Evolutionary conservation across 2,113 vertebrate genomes (phyloP).

Genomic region (Heptranchias perlo): DNA sequence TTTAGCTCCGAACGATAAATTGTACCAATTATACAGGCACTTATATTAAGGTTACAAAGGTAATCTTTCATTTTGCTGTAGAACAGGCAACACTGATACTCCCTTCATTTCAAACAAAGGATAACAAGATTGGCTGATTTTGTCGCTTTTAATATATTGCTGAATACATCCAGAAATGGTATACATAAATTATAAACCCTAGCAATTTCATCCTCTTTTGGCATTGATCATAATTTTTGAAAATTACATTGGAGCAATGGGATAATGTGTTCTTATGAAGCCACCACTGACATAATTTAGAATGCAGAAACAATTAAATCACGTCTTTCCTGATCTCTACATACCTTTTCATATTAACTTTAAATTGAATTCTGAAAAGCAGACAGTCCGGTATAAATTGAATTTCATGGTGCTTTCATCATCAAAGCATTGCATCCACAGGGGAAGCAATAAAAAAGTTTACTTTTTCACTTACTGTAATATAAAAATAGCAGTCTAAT

Average conservation of each 20-base stretch:
- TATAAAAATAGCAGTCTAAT: conserved; percentile 30
- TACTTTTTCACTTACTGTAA: background rate
- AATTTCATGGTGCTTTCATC: conserved; percentile 29
- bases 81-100: background rate
- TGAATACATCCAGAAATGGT: background rate
- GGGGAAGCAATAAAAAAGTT: conserved; percentile 24
- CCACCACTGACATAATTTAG: background rate
- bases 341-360: conserved; percentile 28
- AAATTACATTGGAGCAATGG: conserved; percentile 19
- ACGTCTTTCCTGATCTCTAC: conserved; percentile 14
- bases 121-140: conserved; percentile 18
- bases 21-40: background rate
- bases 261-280: conserved; percentile 25
- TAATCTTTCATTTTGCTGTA: background rate
- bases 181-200: background rate
- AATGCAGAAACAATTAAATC: conserved; percentile 35
- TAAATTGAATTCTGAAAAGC: conserved; percentile 30
- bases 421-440: background rate
- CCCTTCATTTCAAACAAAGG: conserved; percentile 13
- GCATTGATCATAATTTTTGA: conserved; percentile 3
- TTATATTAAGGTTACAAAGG: background rate
- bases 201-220: background rate
- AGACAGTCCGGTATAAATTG: conserved; percentile 6
- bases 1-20: background rate
- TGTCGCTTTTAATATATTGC: background rate